These are phyloP conservation scores for Drosophila anomelani DNA, from an alignment of 2,888 invertebrate species.

Conservation along the genomic window DNA sequence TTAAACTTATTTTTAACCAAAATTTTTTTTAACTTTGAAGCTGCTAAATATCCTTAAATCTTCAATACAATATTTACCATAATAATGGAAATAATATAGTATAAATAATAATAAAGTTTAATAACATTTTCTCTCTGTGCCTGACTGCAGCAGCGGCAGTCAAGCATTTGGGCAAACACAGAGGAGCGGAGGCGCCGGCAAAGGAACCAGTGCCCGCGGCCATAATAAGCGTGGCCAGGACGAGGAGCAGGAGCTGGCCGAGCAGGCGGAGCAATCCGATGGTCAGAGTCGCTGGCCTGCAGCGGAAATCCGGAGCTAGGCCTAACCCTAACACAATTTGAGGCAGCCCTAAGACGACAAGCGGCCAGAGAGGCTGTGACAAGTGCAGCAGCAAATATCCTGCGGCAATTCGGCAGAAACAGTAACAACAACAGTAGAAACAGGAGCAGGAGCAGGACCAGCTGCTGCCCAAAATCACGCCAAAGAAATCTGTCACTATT, in stretches of 20 bases:
- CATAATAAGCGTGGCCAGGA: slow-evolving; percentile 77
- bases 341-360: slow-evolving; percentile 68
- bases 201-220: slow-evolving; percentile 66
- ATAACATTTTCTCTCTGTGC: slow-evolving; percentile 9
- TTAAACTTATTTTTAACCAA: not conserved
- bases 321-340: slow-evolving; percentile 78
- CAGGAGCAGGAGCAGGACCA: slow-evolving; percentile 14
- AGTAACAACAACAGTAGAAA: not conserved
- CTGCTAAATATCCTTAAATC: not conserved
- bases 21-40: not conserved
- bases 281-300: slow-evolving; percentile 49
- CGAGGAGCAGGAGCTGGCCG: slow-evolving; percentile 18
- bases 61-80: too few species aligned
- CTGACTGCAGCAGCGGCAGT: slow-evolving; percentile 54
- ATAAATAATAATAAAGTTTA: too few species aligned
- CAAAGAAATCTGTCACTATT: slow-evolving; percentile 59
- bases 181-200: slow-evolving; percentile 63
- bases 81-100: too few species aligned
- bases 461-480: slow-evolving; percentile 56
- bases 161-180: slow-evolving; percentile 75
- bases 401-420: slow-evolving; percentile 49
- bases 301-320: slow-evolving; percentile 60
- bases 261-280: slow-evolving; percentile 21
- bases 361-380: slow-evolving; percentile 56
- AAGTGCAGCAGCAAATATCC: slow-evolving; percentile 73